Conservation (phyloP, 64 coral and sea anemone genomes). For the Actinia equina region DNA sequence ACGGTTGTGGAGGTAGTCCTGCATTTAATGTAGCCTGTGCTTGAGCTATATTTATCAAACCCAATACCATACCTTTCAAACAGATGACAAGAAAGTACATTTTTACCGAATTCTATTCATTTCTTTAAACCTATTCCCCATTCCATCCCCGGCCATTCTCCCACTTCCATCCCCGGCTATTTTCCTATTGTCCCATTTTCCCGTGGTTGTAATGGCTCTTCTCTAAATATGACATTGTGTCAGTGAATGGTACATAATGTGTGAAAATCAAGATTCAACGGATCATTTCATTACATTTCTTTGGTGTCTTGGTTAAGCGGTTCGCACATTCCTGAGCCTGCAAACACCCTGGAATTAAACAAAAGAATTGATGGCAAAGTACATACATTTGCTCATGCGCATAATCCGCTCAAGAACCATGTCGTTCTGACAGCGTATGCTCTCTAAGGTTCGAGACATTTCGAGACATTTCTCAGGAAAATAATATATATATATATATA, state of each 20-base stretch:
- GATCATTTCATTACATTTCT: slow-evolving; percentile 30
- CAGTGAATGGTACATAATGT: background rate
- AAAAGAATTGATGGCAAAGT: background rate
- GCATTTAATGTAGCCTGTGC: slow-evolving; percentile 53
- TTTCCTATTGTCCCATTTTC: no score
- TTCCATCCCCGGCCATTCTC: no score
- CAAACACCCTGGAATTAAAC: slow-evolving; percentile 43
- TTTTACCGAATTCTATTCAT: no score
- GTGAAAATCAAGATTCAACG: background rate
- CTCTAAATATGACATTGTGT: background rate
- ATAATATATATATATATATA: no score
- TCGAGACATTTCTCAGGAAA: no score
- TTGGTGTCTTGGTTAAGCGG: slow-evolving; percentile 37
- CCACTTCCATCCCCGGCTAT: no score
- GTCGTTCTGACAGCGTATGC: no score
- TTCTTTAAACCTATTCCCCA: no score
- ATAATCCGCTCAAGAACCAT: background rate
- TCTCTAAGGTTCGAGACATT: no score
- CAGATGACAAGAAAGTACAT: background rate
- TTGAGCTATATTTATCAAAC: background rate
- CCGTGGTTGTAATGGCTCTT: no score
- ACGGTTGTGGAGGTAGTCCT: slow-evolving; percentile 30
- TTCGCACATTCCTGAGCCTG: slow-evolving; percentile 47
- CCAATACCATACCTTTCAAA: slow-evolving; percentile 28
- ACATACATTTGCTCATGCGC: background rate